phyloP scores from a whole-genome alignment of 2,113 vertebrate genomes.

The Sinocyclocheilus maitianheensis region DNA sequence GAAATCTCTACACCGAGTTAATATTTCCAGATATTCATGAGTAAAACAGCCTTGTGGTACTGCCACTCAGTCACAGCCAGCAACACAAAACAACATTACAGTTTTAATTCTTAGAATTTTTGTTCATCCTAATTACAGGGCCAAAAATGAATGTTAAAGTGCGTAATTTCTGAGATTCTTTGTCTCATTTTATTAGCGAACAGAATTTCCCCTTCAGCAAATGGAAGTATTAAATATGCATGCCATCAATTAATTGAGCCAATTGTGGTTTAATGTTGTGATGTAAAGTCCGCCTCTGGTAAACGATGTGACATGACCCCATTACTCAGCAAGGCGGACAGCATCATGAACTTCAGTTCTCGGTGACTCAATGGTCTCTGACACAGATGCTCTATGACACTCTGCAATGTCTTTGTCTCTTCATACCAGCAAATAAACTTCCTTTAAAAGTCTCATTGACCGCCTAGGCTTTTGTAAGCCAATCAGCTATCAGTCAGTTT shows the following conservation, averaged over 20 bases:
- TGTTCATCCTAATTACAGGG: not conserved
- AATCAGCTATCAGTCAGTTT: not conserved
- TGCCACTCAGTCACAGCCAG: not conserved
- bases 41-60: not conserved
- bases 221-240: slow-evolving; percentile 19
- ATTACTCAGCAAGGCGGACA: not conserved
- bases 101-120: not conserved
- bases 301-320: slow-evolving; percentile 12
- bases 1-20: not conserved
- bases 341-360: slow-evolving; percentile 25
- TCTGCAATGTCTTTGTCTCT: no score
- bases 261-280: slow-evolving; percentile 24
- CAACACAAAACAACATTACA: not conserved
- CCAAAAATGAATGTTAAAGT: not conserved
- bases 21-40: not conserved
- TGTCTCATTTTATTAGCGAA: not conserved
- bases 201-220: not conserved
- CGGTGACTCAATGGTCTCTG: not conserved
- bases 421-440: not conserved
- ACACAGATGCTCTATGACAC: not conserved
- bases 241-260: slow-evolving; percentile 15
- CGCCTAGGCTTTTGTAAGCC: not conserved
- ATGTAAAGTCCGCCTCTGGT: slow-evolving; percentile 20
- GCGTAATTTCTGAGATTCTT: not conserved
- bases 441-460: not conserved